Conservation (phyloP, 1,140 invertebrate species). For the Heliothis subflexa region DNA sequence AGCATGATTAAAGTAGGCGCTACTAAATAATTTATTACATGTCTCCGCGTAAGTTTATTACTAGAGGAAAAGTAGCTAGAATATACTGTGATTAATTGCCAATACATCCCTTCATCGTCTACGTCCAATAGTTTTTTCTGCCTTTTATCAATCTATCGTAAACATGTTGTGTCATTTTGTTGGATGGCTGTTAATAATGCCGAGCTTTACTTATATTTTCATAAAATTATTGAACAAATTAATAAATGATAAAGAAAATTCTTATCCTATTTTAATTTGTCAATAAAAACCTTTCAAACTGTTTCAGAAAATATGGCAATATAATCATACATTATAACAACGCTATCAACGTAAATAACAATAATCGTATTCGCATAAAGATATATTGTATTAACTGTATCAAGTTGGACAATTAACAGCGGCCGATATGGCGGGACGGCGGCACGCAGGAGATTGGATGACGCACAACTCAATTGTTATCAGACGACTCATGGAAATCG, state of each 20-base stretch:
- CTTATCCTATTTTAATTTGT: not conserved
- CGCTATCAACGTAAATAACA: constrained; percentile 8
- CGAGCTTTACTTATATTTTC: no score
- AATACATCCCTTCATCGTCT: no score
- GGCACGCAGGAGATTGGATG: constrained; percentile 39
- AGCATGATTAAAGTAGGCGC: no score
- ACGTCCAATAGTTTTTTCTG: no score
- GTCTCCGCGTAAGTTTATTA: no score
- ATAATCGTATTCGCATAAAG: constrained; percentile 18
- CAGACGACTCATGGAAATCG: constrained; percentile 38
- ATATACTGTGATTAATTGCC: no score
- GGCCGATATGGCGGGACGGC: constrained; percentile 21
- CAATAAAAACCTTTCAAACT: not conserved
- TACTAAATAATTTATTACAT: no score
- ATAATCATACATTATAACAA: not conserved
- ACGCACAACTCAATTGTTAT: constrained; percentile 43
- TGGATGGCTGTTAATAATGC: no score
- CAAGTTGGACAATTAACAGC: constrained; percentile 27
- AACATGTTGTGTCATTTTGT: no score
- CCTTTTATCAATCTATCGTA: no score
- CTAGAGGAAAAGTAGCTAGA: no score
- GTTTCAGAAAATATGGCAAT: not conserved
- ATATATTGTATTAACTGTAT: constrained; percentile 26
- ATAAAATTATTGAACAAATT: no score
- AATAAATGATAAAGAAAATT: not conserved